Base-by-base conservation (phyloP, 2,888 invertebrate genomes). In the Julus scandinavius region DNA sequence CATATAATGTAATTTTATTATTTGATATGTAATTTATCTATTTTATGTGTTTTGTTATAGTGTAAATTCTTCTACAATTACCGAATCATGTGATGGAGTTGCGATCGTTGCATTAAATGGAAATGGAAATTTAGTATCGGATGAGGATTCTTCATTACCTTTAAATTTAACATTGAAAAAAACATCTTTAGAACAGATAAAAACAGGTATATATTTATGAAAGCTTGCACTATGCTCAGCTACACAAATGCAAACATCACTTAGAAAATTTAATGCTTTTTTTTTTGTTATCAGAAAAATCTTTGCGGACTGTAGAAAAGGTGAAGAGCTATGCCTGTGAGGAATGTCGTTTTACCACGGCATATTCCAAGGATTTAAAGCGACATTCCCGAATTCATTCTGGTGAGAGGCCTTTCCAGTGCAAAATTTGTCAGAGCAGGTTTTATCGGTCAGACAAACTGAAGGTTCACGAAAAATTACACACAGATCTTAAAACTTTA, bases 401-500 rank as follows among this genome's bases (percentile, higher is more conserved):
- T 41, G 88, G 88, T 7, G 88, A 88, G 63, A 17, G 80, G 49
- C 88, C 88, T 20, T 87, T 45, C 72, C 49, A 38, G 40, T 88
- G 88, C 17, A 38, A 29, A 7, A 40, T 17, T 20, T 88, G 88
- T 49, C 38, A 49, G 40, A 88, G 80, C n/a, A 72, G 80, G 9
- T 88, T 88, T n/a, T 72, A 80, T 49, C 88, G 88, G 13, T 87
- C 83, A 4, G 88, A 88, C 80, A 88, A 88, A 41, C 45, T 72
- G n/a, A 88, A 87, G n/a, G n/a, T 87, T 17, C 88, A 88, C 40
- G 72, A 80, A 80, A 63, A 72, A 80, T 50, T 17, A 9, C 88
- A 88, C n/a, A 9, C 9, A 0, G 86, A 38, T 13, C 29, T 13
- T 38, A 86, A 88, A 41, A 54, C 86, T 0, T 88, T 58, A 40